Evolutionary conservation across 2,113 vertebrate genomes (phyloP).

Genomic region (Boulengeromyrus knoepffleri): DNA sequence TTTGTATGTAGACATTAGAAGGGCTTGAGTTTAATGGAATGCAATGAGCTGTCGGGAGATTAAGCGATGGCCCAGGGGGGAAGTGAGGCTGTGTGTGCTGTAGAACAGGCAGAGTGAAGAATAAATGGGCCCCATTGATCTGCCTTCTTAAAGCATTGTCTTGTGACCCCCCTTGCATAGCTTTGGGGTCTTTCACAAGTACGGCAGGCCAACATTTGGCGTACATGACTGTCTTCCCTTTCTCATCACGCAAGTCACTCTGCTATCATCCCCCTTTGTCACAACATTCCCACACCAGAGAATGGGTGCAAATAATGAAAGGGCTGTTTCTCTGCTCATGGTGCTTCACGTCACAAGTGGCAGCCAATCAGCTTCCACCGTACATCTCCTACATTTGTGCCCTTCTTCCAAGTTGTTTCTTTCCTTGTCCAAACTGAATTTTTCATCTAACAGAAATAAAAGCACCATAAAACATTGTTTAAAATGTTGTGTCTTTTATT

Average conservation of each 20-base stretch:
- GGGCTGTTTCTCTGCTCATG: no score
- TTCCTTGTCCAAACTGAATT: neutral
- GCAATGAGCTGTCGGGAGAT: neutral
- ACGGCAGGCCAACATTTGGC: conserved; percentile 23
- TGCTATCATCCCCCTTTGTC: neutral
- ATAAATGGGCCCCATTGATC: conserved; percentile 56
- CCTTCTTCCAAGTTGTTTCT: neutral
- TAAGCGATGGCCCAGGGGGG: neutral
- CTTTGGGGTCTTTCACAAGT: conserved; percentile 29
- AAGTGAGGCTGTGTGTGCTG: neutral
- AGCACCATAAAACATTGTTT: neutral
- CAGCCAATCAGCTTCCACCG: neutral
- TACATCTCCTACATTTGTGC: neutral
- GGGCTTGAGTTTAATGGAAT: neutral
- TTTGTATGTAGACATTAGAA: neutral
- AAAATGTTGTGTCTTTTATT: neutral
- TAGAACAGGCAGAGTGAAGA: conserved; percentile 14
- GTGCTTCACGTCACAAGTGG: neutral
- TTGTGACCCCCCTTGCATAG: conserved; percentile 50
- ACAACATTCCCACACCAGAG: neutral
- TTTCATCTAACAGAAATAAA: neutral
- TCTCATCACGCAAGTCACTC: neutral
- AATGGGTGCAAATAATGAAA: neutral
- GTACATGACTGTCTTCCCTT: conserved; percentile 32
- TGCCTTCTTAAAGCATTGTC: conserved; percentile 36